Base-by-base conservation (phyloP, 2,113 vertebrate species). In the Monopterus albus region DNA sequence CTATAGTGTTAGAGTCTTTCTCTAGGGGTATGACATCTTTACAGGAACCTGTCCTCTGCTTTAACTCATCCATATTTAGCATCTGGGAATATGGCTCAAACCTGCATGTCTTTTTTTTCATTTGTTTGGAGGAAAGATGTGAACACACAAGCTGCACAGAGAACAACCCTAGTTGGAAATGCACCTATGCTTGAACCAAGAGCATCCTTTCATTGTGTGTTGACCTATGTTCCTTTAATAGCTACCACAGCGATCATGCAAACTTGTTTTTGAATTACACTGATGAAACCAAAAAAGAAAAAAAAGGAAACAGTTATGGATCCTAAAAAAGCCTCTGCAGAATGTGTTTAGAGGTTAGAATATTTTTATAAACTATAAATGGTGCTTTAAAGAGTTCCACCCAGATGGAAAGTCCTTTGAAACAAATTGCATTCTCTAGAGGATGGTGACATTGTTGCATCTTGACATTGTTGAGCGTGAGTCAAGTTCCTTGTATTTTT, bases 381-480 rank as follows among this genome's bases (percentile, higher is more conserved):
- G 60, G 69, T 55, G 46, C 61, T 68, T 71, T 68, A 80, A 77
- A 62, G 70, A 75, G 58, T 75, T 69, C 86, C 71, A 83, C 21
- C 47, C 66, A 74, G 60, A 78, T 80, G 69, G 28, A 75, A n/a
- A 61, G 75, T 10, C 51, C 71, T 76, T 52, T 78, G 39, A 84
- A 81, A 84, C 68, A 71, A 43, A 78, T 74, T 43, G 13, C 5
- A 31, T 57, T 20, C 83, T 78, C 83, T 77, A 58, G 61, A 79
- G 86, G 84, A 84, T 62, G 64, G 51, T 26, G 40, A 76, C 78
- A 84, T 87, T 82, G 73, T 86, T 70, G 66, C 60, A 65, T 70
- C 65, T 73, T 67, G 33, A n/a, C n/a, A n/a, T n/a, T n/a, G n/a
- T n/a, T n/a, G n/a, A n/a, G n/a, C n/a, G n/a, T n/a, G n/a, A n/a